Percentiles rank a stretch among this genome's conserved stretches.
Evolutionary conservation across 1,140 invertebrate species (phyloP).

Genomic region (Cyrtorhinus lividipennis): DNA sequence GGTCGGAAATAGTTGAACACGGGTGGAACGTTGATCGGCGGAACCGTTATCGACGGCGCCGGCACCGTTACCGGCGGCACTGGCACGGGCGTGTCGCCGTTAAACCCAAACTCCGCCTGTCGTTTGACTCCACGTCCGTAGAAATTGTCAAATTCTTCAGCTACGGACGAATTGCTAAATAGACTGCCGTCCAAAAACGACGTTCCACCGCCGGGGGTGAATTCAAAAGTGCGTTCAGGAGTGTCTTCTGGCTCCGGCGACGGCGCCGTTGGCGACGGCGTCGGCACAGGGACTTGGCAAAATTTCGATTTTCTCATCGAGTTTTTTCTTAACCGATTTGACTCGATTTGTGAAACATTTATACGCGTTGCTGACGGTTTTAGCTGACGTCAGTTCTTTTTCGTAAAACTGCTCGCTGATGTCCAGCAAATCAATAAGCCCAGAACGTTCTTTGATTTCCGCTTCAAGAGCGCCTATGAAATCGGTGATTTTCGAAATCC

Average conservation of each 20-base stretch:
- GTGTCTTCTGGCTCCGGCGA: conserved; percentile 62
- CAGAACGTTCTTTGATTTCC: conserved; percentile 64
- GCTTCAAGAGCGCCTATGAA: conserved; percentile 64
- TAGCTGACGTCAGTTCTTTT: conserved; percentile 77
- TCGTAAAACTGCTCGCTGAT: conserved; percentile 76
- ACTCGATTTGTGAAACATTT: conserved; percentile 79
- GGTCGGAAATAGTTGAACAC: not conserved
- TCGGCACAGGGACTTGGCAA: conserved; percentile 45
- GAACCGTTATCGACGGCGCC: not conserved
- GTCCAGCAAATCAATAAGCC: conserved; percentile 56
- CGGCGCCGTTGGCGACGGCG: conserved; percentile 64
- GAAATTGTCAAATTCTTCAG: not conserved
- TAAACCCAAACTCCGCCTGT: no score
- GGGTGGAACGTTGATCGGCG: not conserved
- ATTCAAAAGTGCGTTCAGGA: not conserved
- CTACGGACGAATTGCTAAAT: not conserved
- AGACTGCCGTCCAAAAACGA: conserved; percentile 10
- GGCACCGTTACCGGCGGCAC: not conserved
- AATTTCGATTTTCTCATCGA: conserved; percentile 56
- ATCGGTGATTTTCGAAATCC: conserved; percentile 57
- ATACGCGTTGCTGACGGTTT: conserved; percentile 84
- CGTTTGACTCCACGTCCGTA: not conserved
- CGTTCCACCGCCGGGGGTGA: not conserved
- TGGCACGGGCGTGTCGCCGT: no score
- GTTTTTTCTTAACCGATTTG: conserved; percentile 64